phyloP scores from a whole-genome alignment of 2,113 vertebrate species.

The Muscicapa adusta region DNA sequence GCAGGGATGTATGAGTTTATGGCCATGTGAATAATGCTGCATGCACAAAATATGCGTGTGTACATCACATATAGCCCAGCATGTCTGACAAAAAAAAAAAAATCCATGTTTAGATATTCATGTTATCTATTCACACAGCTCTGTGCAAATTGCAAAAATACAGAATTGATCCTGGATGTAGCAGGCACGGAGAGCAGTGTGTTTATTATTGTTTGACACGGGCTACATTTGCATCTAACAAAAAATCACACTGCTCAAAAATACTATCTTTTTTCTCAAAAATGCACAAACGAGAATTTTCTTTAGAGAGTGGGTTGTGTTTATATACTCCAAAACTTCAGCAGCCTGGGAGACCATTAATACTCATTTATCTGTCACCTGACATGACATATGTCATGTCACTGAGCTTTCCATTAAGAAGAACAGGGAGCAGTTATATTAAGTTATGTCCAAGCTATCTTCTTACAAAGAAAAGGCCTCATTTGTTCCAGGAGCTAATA shows the following conservation, averaged over 20 bases:
- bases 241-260: not conserved
- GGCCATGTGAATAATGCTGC: not conserved
- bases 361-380: conserved; percentile 20
- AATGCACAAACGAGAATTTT: not conserved
- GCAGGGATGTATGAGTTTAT: not conserved
- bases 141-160: not conserved
- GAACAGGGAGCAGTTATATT: conserved; percentile 22
- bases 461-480: conserved; percentile 28
- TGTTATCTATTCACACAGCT: not conserved
- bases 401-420: conserved; percentile 12
- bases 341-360: not conserved
- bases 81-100: not conserved
- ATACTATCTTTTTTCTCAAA: not conserved
- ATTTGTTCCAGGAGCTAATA: conserved; percentile 46
- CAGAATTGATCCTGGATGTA: not conserved
- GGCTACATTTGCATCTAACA: not conserved
- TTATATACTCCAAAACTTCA: not conserved
- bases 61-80: not conserved
- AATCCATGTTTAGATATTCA: fast-evolving
- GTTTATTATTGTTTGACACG: fast-evolving
- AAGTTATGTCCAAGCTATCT: conserved; percentile 36
- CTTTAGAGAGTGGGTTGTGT: not conserved
- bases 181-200: fast-evolving
- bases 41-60: fast-evolving
- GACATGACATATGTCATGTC: conserved; percentile 44